Evolutionary conservation across 1,140 invertebrate species (phyloP).

Genomic region (Bombus sylvicola): DNA sequence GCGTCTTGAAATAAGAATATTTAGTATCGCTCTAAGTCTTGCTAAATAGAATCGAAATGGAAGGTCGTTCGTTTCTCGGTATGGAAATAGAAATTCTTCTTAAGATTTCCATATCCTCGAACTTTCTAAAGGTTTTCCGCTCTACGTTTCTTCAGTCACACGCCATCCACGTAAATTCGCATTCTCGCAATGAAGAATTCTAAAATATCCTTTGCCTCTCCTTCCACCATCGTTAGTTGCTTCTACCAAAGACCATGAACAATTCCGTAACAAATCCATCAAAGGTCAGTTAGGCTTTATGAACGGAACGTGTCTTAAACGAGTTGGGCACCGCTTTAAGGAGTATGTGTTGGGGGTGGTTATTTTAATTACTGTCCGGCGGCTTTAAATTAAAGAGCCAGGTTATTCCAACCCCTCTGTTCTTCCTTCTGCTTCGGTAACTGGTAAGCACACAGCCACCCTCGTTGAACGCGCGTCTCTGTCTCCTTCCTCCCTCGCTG

Average conservation of each 20-base stretch:
- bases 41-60: not conserved
- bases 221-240: not conserved
- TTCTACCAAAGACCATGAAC: not conserved
- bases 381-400: conserved; percentile 81
- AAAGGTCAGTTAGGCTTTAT: not conserved
- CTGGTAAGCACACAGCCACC: conserved; percentile 66
- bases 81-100: not conserved
- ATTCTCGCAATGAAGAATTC: too few species aligned
- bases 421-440: conserved; percentile 71
- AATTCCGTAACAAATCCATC: not conserved
- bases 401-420: conserved; percentile 75
- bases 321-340: conserved; percentile 75
- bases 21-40: too few species aligned
- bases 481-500: conserved; percentile 14
- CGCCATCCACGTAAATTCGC: too few species aligned
- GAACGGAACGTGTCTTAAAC: conserved; percentile 29
- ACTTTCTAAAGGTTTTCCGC: not conserved
- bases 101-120: too few species aligned
- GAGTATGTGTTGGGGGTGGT: conserved; percentile 79
- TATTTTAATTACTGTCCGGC: conserved; percentile 84
- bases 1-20: not conserved
- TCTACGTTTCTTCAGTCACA: not conserved
- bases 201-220: not conserved
- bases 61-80: not conserved
- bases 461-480: conserved; percentile 10